Percentiles rank a stretch among this genome's conserved stretches.
Conservation (phyloP, 2,113 vertebrate species). For the Redunca redunca region DNA sequence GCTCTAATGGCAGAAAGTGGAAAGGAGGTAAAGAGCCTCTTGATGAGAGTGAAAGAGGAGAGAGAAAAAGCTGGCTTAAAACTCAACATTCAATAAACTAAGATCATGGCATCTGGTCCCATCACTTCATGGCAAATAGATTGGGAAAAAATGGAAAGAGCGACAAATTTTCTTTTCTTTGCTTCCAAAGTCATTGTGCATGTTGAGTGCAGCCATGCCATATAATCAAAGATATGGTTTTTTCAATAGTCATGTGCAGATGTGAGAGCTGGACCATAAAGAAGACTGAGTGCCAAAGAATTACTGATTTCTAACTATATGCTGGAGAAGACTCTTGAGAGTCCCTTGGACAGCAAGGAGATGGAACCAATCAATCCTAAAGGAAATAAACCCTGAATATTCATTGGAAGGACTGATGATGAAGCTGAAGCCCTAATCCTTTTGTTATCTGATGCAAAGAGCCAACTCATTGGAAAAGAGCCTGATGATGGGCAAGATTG, state of each 20-base stretch:
- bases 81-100: not conserved
- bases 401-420: not conserved
- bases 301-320: not conserved
- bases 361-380: not conserved
- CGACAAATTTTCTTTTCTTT: not conserved
- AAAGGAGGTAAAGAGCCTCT: not conserved
- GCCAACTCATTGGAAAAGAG: not conserved
- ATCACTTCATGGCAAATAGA: not conserved
- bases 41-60: not conserved
- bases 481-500: not conserved
- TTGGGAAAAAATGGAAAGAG: not conserved
- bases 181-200: not conserved
- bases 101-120: not conserved
- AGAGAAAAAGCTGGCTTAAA: not conserved
- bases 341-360: not conserved
- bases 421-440: not conserved
- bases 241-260: not conserved
- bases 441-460: not conserved
- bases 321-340: not conserved
- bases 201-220: not conserved
- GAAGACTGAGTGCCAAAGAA: not conserved
- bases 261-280: not conserved
- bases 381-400: not conserved
- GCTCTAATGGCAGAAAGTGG: not conserved
- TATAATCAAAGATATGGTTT: not conserved